A percentile compares a stretch with the other conserved stretches of the same genome.
phyloP scores from a whole-genome alignment of 2,797 vertebrate genomes.

The Lophius americanus region DNA sequence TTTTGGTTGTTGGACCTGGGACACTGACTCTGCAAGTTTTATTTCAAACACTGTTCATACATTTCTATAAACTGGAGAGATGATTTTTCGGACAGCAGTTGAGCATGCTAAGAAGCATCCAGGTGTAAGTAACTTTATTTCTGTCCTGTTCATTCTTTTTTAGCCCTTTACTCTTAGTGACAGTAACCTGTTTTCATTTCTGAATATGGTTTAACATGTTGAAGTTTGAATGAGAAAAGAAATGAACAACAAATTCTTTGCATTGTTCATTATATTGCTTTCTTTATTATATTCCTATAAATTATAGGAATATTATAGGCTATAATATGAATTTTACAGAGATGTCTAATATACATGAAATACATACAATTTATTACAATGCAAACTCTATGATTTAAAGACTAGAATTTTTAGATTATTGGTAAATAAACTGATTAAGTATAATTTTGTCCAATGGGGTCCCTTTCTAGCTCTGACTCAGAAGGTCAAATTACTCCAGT shows the following conservation, averaged over 20 bases:
- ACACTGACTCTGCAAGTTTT: slow-evolving; percentile 4
- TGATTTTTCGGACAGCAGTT: slow-evolving; percentile 63
- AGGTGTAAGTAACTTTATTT: slow-evolving; percentile 64
- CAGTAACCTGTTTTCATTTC: not conserved
- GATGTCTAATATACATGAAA: no score
- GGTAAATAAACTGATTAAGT: no score
- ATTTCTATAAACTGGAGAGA: slow-evolving; percentile 26
- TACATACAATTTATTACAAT: no score
- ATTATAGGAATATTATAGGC: no score
- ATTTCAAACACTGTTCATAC: slow-evolving; percentile 10
- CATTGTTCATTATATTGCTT: not conserved
- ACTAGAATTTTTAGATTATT: no score
- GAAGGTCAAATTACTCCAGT: no score
- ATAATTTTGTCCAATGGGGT: no score
- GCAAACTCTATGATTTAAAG: no score
- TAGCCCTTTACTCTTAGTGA: not conserved
- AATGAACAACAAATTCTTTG: not conserved
- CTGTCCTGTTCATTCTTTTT: not conserved
- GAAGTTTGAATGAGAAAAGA: not conserved
- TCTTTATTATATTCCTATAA: not conserved
- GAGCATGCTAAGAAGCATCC: slow-evolving; percentile 71
- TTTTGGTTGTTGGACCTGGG: slow-evolving; percentile 27
- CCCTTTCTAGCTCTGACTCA: no score
- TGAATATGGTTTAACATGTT: not conserved
- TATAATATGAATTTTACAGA: no score